These are phyloP conservation scores for Leucophenga maculata DNA, from an alignment of 2,888 invertebrate species.

Conservation along the genomic window DNA sequence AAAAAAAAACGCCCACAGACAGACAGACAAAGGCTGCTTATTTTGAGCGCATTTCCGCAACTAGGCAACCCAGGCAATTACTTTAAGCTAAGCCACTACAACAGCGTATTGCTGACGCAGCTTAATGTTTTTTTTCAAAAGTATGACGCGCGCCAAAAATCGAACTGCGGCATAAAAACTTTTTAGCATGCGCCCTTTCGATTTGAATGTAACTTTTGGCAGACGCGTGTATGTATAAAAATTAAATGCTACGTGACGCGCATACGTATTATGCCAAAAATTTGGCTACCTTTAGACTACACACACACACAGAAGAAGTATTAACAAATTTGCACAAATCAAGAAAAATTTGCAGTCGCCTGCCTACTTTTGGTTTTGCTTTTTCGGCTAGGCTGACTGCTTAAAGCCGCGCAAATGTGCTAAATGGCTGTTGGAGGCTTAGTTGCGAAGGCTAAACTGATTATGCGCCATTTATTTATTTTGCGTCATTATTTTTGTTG, in stretches of 20 bases:
- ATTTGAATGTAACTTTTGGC: too few species aligned
- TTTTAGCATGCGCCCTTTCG: too few species aligned
- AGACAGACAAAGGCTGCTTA: too few species aligned
- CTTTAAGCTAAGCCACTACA: too few species aligned
- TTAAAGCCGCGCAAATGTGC: conserved; percentile 16
- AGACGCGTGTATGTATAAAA: conserved; percentile 18
- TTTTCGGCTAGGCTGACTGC: not conserved
- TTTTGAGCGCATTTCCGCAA: too few species aligned
- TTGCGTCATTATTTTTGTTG: not conserved
- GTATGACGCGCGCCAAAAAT: too few species aligned
- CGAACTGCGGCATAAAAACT: too few species aligned
- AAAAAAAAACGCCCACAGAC: too few species aligned
- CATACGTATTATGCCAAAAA: conserved; percentile 19
- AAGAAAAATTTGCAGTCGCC: conserved; percentile 15
- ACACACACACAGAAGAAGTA: conserved; percentile 9
- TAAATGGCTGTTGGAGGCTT: conserved; percentile 21
- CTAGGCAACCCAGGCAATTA: too few species aligned
- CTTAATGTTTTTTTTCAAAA: too few species aligned
- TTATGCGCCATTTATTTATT: conserved; percentile 22
- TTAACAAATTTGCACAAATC: conserved; percentile 36
- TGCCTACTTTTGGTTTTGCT: not conserved
- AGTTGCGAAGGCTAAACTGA: conserved; percentile 18
- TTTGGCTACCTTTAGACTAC: not conserved
- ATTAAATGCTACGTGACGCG: conserved; percentile 37
- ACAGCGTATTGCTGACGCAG: too few species aligned